phyloP scores from a whole-genome alignment of 2,888 invertebrate genomes.

The Metacarcinus magister region DNA sequence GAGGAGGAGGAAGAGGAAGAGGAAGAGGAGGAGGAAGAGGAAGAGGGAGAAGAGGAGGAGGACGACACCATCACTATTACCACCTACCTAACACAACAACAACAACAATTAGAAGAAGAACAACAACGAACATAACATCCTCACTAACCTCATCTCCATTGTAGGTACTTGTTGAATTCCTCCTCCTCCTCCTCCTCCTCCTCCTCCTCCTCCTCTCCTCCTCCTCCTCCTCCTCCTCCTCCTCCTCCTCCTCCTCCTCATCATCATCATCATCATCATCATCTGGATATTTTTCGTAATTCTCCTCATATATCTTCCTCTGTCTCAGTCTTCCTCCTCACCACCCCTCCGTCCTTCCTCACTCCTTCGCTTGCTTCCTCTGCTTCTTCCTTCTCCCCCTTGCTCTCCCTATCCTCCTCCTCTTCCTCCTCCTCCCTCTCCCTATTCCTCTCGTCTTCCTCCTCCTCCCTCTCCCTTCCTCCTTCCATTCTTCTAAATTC shows the following conservation, averaged over 20 bases:
- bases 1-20: background rate
- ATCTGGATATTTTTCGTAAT: background rate
- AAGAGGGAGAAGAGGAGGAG: background rate
- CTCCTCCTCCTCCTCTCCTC: background rate
- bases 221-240: background rate
- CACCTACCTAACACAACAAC: background rate
- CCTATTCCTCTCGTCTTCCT: background rate
- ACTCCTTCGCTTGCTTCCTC: background rate
- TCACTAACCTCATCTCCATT: no score
- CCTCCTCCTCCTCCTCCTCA: background rate
- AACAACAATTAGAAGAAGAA: background rate
- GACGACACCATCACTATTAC: no score
- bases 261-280: constrained; percentile 7
- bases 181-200: no score
- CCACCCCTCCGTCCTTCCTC: background rate
- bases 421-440: background rate
- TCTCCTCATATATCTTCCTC: background rate
- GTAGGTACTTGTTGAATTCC: no score
- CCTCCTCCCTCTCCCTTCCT: background rate
- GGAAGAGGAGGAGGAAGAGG: background rate
- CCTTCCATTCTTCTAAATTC: background rate
- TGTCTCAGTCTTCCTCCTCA: background rate
- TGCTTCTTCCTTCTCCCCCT: background rate
- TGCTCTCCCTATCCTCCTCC: background rate
- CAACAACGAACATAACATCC: no score